These are phyloP conservation scores for Melanostoma mellinum DNA, from an alignment of 2,888 invertebrate genomes.

Conservation along the genomic window DNA sequence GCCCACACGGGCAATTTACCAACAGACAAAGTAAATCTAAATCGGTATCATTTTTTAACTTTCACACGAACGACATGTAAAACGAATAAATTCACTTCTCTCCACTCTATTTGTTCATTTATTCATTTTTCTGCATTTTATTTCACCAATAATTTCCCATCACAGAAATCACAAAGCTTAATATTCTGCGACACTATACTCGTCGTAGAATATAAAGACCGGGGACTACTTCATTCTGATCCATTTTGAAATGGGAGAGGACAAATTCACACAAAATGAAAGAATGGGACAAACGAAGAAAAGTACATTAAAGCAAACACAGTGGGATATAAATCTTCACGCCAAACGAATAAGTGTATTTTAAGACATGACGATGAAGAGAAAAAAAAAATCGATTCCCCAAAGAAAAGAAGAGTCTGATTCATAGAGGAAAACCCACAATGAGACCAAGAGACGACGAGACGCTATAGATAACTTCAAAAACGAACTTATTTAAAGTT, in stretches of 20 bases:
- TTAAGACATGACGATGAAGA: constrained; percentile 39
- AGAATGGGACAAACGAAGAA: neutral
- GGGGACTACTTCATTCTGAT: neutral
- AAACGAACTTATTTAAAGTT: no score
- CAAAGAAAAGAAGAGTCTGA: constrained; percentile 3
- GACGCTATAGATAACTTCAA: constrained; percentile 12
- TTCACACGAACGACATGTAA: neutral
- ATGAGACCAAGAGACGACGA: constrained; percentile 5
- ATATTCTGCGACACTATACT: constrained; percentile 26
- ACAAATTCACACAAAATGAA: neutral
- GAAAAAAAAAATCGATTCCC: neutral
- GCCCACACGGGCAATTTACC: constrained; percentile 14
- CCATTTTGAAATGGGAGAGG: neutral
- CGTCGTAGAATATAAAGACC: neutral
- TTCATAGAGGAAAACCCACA: constrained; percentile 4
- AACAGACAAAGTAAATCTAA: constrained; percentile 8
- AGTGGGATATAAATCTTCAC: neutral
- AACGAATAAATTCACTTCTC: neutral
- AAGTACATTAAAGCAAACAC: constrained; percentile 5
- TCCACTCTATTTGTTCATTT: neutral
- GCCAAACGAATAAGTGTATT: constrained; percentile 33
- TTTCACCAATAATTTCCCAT: constrained; percentile 20
- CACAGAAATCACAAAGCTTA: constrained; percentile 33
- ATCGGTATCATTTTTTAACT: constrained; percentile 39
- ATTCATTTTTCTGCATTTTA: constrained; percentile 25